phyloP scores from a whole-genome alignment of 2,888 invertebrate genomes.

The Meta bourneti region DNA sequence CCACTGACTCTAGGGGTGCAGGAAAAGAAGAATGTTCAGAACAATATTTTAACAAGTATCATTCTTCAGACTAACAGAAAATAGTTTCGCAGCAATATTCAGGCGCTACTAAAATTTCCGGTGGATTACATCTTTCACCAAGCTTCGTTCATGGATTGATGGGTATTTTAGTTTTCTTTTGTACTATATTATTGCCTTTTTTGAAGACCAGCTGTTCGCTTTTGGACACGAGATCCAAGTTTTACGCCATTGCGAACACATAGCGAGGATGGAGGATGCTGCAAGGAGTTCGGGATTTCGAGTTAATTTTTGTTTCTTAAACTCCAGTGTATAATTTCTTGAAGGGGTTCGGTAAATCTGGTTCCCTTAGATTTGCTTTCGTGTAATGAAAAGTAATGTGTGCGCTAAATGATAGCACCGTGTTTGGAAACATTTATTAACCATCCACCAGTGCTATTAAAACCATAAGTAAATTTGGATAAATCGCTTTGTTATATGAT shows the following conservation, averaged over 20 bases:
- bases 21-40: slow-evolving; percentile 47
- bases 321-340: too few relatives aligned
- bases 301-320: not conserved
- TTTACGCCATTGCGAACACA: slow-evolving; percentile 28
- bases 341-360: too few relatives aligned
- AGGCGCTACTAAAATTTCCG: slow-evolving; percentile 59
- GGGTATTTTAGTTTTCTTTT: slow-evolving; percentile 48
- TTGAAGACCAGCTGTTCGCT: slow-evolving; percentile 33
- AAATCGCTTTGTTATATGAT: too few relatives aligned
- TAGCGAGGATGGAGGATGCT: not conserved
- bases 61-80: slow-evolving; percentile 49
- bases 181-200: slow-evolving; percentile 36
- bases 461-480: too few relatives aligned
- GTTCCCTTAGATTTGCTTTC: too few relatives aligned
- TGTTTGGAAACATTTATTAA: too few relatives aligned
- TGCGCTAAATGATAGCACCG: too few relatives aligned
- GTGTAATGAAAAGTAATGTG: too few relatives aligned
- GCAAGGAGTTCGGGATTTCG: not conserved
- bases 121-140: slow-evolving; percentile 51
- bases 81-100: slow-evolving; percentile 54
- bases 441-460: too few relatives aligned
- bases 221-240: not conserved
- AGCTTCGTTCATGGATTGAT: slow-evolving; percentile 67
- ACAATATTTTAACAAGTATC: slow-evolving; percentile 63
- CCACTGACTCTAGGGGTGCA: not conserved